Base-by-base conservation (phyloP, 2,888 invertebrate species). In the Heliconius sara region DNA sequence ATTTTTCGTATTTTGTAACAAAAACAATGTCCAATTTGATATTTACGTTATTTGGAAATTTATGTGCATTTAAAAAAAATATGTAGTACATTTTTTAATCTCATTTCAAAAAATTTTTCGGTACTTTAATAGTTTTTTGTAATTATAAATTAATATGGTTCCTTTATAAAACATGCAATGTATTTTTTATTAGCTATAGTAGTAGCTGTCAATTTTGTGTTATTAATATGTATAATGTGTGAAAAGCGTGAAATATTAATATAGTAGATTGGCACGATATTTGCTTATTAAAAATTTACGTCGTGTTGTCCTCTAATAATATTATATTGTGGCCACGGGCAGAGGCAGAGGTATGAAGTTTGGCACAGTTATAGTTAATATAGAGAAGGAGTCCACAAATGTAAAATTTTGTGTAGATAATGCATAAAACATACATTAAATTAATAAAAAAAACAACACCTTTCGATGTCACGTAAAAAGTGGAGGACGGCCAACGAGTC, bases 251-350 rank as follows among this genome's bases (percentile, higher is more conserved):
- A 19, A 9, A 71, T 47, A 27, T 27, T 27, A 0, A 71, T 47
- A 47, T 27, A 68, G 47, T 47, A 27, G 52, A 52, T 52, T 52
- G 71, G 19, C 27, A 25, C 27, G 52, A 27, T 71, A 25, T 47
- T 72, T 52, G 13, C 30, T 30, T 52, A 72, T 57, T 57, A 72
- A 72, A 57, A 30, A 72, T 57, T 27, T 30, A 72, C 30, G 13
- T 19, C 52, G 47, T 30, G 52, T 10, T 57, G 34, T 13, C 16
- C 27, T 30, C 22, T 73, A n/a, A 27, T 71, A 71, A 71, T 52
- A 27, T 39, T 9, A 39, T 22, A 71, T 30, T 30, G 6, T 22
- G 22, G 2, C 2, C 9, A 22, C 2, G 22, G 22, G 19, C 57
- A n/a, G 57, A 57, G 6, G 19, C 19, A 30, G 30, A 30, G 30